A percentile compares a stretch with the other conserved stretches of the same genome.
phyloP scores from a whole-genome alignment of 1,140 invertebrate species.

The Drosophila trapezifrons region DNA sequence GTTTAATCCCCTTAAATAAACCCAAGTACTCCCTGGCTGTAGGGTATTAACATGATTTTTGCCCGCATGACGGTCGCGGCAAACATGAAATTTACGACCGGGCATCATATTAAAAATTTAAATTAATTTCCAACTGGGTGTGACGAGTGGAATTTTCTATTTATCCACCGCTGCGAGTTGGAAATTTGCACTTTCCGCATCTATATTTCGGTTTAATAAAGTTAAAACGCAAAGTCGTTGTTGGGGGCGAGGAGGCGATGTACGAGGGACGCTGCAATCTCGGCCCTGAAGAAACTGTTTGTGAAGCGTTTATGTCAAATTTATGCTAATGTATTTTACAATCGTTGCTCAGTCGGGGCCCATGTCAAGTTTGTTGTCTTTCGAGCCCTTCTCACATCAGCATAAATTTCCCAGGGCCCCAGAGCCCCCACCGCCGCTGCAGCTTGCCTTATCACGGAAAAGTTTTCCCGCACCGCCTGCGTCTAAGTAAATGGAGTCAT shows the following conservation, averaged over 20 bases:
- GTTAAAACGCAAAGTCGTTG: constrained; percentile 70
- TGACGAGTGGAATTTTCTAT: constrained; percentile 49
- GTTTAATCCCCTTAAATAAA: too few species aligned
- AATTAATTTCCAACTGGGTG: constrained; percentile 72
- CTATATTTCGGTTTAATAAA: constrained; percentile 72
- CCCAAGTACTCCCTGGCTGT: background rate
- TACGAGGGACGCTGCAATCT: constrained; percentile 45
- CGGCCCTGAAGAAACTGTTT: constrained; percentile 58
- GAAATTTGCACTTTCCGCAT: constrained; percentile 51
- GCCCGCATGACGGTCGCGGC: constrained; percentile 13
- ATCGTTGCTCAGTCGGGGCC: constrained; percentile 56
- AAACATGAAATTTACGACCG: constrained; percentile 65
- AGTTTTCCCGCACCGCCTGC: constrained; percentile 56
- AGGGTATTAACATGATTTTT: constrained; percentile 34
- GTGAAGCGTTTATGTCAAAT: constrained; percentile 83
- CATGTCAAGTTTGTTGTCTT: constrained; percentile 68
- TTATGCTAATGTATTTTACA: constrained; percentile 83
- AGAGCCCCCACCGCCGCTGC: background rate
- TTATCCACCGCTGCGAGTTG: constrained; percentile 59
- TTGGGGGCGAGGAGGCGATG: background rate
- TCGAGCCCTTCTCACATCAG: constrained; percentile 63
- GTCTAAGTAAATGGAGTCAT: constrained; percentile 72
- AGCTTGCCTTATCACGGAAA: constrained; percentile 65
- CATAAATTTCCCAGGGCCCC: constrained; percentile 64
- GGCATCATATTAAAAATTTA: constrained; percentile 72